Evolutionary conservation across 2,113 vertebrate genomes (phyloP).

Genomic region (Ancistrus triradiatus): DNA sequence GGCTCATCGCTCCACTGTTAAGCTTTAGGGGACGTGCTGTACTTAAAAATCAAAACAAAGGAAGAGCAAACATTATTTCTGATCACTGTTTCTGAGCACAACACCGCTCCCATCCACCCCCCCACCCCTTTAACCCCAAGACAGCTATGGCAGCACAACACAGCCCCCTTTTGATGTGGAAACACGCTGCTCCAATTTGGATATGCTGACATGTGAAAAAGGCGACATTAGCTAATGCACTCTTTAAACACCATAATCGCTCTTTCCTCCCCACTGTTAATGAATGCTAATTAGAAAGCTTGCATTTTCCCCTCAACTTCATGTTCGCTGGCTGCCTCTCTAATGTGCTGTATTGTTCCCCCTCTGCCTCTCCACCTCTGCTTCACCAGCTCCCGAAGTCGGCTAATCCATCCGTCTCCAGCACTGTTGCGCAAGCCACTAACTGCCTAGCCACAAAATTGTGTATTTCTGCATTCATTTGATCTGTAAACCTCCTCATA

Average conservation of each 20-base stretch:
- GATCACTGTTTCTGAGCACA: constrained; percentile 58
- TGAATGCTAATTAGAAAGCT: constrained; percentile 75
- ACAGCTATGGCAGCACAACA: constrained; percentile 61
- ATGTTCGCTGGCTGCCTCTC: constrained; percentile 66
- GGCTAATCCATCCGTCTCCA: constrained; percentile 70
- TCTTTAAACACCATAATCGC: constrained; percentile 75
- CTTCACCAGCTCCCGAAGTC: constrained; percentile 68
- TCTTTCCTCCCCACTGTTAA: constrained; percentile 72
- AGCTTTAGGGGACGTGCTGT: not conserved
- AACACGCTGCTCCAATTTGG: constrained; percentile 57
- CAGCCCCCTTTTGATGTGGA: constrained; percentile 59
- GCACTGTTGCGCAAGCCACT: constrained; percentile 61
- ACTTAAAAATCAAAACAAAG: constrained; percentile 55
- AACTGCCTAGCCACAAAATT: constrained; percentile 64
- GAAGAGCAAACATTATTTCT: constrained; percentile 58
- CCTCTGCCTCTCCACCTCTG: constrained; percentile 54
- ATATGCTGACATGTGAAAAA: constrained; percentile 69
- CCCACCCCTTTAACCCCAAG: constrained; percentile 25
- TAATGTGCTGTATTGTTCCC: constrained; percentile 71
- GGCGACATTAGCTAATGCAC: constrained; percentile 73
- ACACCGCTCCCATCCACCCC: constrained; percentile 37
- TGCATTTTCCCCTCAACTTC: constrained; percentile 56
- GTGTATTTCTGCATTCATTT: constrained; percentile 60
- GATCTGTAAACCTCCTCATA: constrained; percentile 31
- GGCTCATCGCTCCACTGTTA: constrained; percentile 1